These are phyloP conservation scores for Chionomys nivalis DNA, from an alignment of 2,113 vertebrate species.

Conservation along the genomic window DNA sequence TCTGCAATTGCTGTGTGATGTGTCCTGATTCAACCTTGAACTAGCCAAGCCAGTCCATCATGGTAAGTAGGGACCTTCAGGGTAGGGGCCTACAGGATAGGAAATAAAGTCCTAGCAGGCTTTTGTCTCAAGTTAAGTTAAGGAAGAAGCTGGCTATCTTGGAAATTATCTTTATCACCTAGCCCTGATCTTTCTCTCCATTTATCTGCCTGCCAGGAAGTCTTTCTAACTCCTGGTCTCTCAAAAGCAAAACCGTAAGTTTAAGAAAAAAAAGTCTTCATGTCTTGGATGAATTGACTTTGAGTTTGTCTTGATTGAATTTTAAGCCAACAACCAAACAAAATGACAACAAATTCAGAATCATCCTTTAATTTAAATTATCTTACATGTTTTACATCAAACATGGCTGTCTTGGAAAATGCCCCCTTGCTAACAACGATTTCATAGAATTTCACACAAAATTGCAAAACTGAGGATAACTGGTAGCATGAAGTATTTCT, in stretches of 20 bases:
- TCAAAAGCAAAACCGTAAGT: neutral
- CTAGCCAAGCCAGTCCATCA: too few species aligned
- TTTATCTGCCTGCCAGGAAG: neutral
- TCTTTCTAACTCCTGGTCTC: neutral
- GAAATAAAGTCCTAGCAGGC: too few species aligned
- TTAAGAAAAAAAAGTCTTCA: neutral
- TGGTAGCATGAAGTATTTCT: constrained; percentile 31
- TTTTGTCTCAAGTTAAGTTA: neutral
- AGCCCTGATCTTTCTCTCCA: neutral
- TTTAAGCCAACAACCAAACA: neutral
- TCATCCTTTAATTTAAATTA: constrained; percentile 12
- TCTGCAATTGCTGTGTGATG: neutral
- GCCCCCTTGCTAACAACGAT: constrained; percentile 1
- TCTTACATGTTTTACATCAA: constrained; percentile 5
- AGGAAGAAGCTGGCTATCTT: neutral
- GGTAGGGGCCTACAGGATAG: rapidly evolving
- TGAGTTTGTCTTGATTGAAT: neutral
- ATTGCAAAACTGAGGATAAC: constrained; percentile 4
- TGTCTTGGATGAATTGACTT: neutral
- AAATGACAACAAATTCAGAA: neutral
- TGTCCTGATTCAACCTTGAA: neutral
- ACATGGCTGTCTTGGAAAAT: constrained; percentile 17
- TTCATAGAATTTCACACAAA: constrained; percentile 23
- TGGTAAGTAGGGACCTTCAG: too few species aligned
- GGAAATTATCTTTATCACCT: neutral